Evolutionary conservation across 2,797 vertebrate genomes (phyloP), one percentile per base, ranked within the genome.

Genomic region (Coregonus suidteri): DNA sequence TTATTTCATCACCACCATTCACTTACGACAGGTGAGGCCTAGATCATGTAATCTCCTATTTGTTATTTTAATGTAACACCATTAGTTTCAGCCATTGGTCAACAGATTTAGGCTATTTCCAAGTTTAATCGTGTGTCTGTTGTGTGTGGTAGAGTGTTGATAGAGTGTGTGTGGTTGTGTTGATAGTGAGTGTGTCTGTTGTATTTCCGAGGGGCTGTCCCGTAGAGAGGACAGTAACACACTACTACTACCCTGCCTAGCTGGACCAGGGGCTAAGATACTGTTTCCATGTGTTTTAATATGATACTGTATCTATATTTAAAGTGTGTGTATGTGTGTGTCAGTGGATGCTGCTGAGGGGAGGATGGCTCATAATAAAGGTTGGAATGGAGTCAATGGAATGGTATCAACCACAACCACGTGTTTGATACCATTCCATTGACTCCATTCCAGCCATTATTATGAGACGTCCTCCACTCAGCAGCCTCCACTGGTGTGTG

Each of bases 211-310:
- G 78, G 69, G 78, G 86, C 35, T 89, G 78, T 75, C 84, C 88
- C 0, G 81, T 71, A 31, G 86, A 85, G 74, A 88, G 92, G 80
- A 81, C 62, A 3, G 77, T 95, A 66, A 94, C 87, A 66, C 96
- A 98, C 83, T 94, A 96, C 81, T 91, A 96, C 84, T 97, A 96
- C 84, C 94, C 93, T 0, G 85, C 90, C 0, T 97, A 96, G 96
- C 96, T 95, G 0, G 96, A 97, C 86, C 92, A 88, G 0, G 92
- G 96, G 0, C 56, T 96, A 92, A 82, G 88, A 94, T 62, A 78
- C 81, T 0, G 20, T 82, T 0, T 94, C 96, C 15, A 15, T 30
- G 62, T 47, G 52, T 56, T 14, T 75, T 34, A 30, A 25, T 71
- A 15, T 18, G 54, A 56, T 4, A 56, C 54, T 4, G 5, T 18